Conservation (phyloP, 1,140 invertebrate genomes). For the Heliconius melpomene region DNA sequence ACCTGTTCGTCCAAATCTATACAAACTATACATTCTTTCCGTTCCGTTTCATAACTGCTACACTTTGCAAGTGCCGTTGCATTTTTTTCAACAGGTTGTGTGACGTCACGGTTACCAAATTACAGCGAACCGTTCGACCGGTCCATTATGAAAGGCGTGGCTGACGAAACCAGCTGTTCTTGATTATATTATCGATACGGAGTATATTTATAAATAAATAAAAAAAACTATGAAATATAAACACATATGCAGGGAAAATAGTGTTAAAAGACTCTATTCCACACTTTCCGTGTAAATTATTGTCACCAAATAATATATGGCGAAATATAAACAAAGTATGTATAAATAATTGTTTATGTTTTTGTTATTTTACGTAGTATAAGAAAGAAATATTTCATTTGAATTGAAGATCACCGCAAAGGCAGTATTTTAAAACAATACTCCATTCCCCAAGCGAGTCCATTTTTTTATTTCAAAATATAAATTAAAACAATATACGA, state of each 20-base stretch:
- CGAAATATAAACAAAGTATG: too few species aligned
- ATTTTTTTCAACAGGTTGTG: conserved; percentile 26
- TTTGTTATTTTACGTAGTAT: too few species aligned
- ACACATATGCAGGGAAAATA: too few species aligned
- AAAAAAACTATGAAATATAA: not conserved
- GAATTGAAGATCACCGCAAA: too few species aligned
- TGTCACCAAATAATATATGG: too few species aligned
- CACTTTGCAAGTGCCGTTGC: conserved; percentile 10
- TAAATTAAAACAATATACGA: not conserved
- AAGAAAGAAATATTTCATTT: not conserved
- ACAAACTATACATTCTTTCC: not conserved
- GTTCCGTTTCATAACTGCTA: conserved; percentile 5
- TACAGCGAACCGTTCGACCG: conserved; percentile 23
- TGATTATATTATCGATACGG: not conserved
- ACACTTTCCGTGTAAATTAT: too few species aligned
- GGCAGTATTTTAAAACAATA: too few species aligned
- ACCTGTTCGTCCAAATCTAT: not conserved
- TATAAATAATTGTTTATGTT: too few species aligned
- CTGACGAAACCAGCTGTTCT: conserved; percentile 10
- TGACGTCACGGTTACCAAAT: conserved; percentile 34
- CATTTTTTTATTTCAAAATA: too few species aligned
- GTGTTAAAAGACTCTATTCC: too few species aligned
- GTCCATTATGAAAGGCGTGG: conserved; percentile 34
- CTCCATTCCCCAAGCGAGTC: too few species aligned
- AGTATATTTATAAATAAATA: not conserved